Conservation (phyloP, 2,113 vertebrate species). For the Rhizomys pruinosus region DNA sequence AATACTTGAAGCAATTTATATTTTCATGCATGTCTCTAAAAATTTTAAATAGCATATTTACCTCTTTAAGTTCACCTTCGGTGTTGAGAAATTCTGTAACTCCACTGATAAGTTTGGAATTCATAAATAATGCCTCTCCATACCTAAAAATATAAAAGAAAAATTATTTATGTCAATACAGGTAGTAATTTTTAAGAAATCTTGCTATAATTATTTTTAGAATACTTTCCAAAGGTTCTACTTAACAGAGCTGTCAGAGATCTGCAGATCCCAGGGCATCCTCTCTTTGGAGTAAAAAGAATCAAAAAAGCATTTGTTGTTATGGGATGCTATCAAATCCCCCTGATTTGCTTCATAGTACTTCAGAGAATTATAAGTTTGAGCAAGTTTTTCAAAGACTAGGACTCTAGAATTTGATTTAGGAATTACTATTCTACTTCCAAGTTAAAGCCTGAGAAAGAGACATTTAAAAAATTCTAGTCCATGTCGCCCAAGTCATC, state of each 20-base stretch:
- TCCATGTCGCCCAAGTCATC: not conserved
- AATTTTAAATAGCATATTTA: slow-evolving; percentile 81
- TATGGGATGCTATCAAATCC: not conserved
- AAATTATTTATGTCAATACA: slow-evolving; percentile 56
- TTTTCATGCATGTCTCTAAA: not conserved
- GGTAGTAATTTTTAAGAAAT: slow-evolving; percentile 49
- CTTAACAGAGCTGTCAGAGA: not conserved
- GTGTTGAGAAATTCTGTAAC: slow-evolving; percentile 99
- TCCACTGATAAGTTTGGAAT: slow-evolving; percentile 96
- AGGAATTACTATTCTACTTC: not conserved
- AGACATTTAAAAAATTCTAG: not conserved
- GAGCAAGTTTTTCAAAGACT: not conserved
- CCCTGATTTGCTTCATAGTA: not conserved
- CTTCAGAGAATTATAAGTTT: not conserved
- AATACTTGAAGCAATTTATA: not conserved
- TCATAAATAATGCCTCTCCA: slow-evolving; percentile 99
- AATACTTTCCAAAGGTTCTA: not conserved
- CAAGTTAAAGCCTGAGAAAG: not conserved
- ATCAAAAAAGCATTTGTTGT: not conserved
- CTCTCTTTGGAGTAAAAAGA: not conserved
- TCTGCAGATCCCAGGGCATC: not conserved
- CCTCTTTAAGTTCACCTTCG: slow-evolving; percentile 94
- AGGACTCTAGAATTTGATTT: not conserved
- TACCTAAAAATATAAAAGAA: slow-evolving; percentile 88
- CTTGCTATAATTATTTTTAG: not conserved